Percentiles rank a stretch among this genome's conserved stretches.
phyloP scores from a whole-genome alignment of 2,888 invertebrate species.

The Protodeltote pygarga region DNA sequence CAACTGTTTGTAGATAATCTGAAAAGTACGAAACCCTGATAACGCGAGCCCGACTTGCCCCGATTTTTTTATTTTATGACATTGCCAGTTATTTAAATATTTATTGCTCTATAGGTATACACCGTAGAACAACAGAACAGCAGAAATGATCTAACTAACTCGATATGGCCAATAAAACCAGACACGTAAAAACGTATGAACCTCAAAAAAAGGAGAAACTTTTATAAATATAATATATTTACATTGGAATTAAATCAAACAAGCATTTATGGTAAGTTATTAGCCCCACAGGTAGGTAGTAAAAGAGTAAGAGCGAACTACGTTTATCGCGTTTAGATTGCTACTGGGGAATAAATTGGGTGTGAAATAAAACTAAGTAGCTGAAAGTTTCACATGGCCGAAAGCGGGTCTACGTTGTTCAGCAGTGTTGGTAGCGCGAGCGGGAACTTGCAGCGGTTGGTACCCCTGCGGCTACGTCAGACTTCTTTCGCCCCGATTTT shows the following conservation, averaged over 20 bases:
- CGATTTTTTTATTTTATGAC: constrained; percentile 73
- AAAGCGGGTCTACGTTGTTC: constrained; percentile 22
- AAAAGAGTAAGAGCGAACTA: constrained; percentile 56
- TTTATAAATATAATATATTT: constrained; percentile 17
- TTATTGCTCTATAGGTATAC: constrained; percentile 33
- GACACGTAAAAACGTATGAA: too few relatives aligned
- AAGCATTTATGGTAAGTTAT: constrained; percentile 28
- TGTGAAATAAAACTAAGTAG: constrained; percentile 77
- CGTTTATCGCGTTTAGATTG: constrained; percentile 65
- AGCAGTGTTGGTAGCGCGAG: constrained; percentile 39
- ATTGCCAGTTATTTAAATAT: constrained; percentile 64
- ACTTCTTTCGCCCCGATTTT: constrained; percentile 63
- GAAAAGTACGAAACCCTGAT: too few relatives aligned
- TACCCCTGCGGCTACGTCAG: constrained; percentile 43
- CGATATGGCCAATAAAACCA: too few relatives aligned
- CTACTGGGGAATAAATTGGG: constrained; percentile 66
- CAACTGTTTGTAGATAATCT: too few relatives aligned
- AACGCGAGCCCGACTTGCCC: too few relatives aligned
- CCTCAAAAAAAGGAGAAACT: too few relatives aligned
- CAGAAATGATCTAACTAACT: constrained; percentile 4
- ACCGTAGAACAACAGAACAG: not conserved
- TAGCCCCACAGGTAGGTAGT: constrained; percentile 51
- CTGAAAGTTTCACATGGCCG: constrained; percentile 67
- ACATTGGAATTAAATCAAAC: constrained; percentile 30
- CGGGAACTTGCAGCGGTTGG: constrained; percentile 42